Evolutionary conservation across 1,140 invertebrate genomes (phyloP).

Genomic region (Saccostrea glomerata): DNA sequence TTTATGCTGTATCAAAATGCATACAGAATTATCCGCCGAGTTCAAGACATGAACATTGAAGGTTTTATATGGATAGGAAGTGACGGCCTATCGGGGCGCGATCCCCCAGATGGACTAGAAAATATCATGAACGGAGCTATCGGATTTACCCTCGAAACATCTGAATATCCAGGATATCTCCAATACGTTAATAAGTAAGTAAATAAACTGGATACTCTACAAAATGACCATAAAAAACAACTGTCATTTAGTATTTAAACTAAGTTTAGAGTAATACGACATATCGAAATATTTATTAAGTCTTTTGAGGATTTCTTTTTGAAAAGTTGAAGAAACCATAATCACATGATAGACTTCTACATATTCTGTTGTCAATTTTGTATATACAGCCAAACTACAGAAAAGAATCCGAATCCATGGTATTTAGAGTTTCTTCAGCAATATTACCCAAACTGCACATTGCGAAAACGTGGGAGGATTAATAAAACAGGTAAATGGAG

Average conservation of each 20-base stretch:
- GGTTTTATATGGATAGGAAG: slow-evolving; percentile 87
- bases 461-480: not conserved
- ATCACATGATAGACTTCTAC: no score
- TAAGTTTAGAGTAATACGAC: no score
- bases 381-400: not conserved
- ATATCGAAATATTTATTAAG: no score
- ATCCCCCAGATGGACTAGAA: slow-evolving; percentile 81
- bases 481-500: not conserved
- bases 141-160: slow-evolving; percentile 26
- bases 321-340: no score
- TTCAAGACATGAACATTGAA: slow-evolving; percentile 72
- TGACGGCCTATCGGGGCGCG: slow-evolving; percentile 87
- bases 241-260: no score
- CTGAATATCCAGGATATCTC: slow-evolving; percentile 34
- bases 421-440: not conserved
- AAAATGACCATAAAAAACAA: no score
- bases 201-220: not conserved
- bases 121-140: slow-evolving; percentile 43
- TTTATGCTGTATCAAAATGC: slow-evolving; percentile 35
- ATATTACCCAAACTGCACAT: not conserved
- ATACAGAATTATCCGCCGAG: slow-evolving; percentile 79
- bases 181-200: slow-evolving; percentile 43
- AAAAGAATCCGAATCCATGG: not conserved
- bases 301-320: no score
- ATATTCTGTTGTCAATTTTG: no score